phyloP scores from a whole-genome alignment of 2,113 vertebrate genomes.

The Progne subis region DNA sequence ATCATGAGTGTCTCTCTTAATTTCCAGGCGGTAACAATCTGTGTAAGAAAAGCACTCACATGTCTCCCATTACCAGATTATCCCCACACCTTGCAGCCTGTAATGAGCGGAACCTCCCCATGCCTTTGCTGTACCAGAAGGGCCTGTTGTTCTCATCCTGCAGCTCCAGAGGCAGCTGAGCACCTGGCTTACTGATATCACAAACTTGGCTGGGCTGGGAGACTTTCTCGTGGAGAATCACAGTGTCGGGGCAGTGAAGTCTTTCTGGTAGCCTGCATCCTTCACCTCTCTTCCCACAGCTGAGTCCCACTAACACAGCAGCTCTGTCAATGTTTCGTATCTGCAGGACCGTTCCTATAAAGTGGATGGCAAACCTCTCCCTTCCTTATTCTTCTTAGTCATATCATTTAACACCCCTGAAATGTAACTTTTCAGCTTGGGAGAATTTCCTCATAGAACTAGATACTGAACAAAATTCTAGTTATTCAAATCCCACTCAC shows the following conservation, averaged over 20 bases:
- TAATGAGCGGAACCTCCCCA: not conserved
- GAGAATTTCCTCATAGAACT: not conserved
- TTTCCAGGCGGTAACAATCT: not conserved
- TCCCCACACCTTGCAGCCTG: not conserved
- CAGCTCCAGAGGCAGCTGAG: not conserved
- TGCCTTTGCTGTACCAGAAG: not conserved
- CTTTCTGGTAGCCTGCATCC: not conserved
- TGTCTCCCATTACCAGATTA: not conserved
- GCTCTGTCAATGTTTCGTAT: not conserved
- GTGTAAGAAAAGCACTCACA: not conserved
- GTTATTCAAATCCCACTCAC: conserved; percentile 20
- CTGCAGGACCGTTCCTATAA: not conserved
- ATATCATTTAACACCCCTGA: not conserved
- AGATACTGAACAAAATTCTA: conserved; percentile 6
- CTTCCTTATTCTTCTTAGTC: not conserved
- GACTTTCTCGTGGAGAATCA: not conserved
- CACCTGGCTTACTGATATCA: not conserved
- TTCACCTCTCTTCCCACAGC: not conserved
- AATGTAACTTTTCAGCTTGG: not conserved
- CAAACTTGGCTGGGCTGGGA: not conserved
- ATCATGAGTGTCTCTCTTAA: not conserved
- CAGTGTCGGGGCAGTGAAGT: fast-evolving
- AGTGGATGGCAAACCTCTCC: not conserved
- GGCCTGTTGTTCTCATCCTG: not conserved
- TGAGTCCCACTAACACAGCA: not conserved